Percentiles rank a stretch among this genome's conserved stretches.
These are phyloP conservation scores for Euleptes europaea DNA, from an alignment of 2,113 vertebrate genomes.

Conservation along the genomic window DNA sequence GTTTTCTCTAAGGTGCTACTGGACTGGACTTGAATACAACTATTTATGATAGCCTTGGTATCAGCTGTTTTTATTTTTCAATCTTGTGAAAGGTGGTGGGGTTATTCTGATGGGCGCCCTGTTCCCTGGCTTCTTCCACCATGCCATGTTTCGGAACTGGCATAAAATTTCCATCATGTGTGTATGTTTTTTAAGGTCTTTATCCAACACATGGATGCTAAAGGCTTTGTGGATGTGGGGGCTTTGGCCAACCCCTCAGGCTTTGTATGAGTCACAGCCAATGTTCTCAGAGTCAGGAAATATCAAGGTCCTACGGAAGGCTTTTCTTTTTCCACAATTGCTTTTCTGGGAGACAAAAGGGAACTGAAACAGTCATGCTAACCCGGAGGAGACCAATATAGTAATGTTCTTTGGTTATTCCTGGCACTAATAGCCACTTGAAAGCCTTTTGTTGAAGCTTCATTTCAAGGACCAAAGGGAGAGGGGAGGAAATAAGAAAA, in stretches of 20 bases:
- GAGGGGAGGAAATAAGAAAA: not conserved
- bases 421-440: slow-evolving; percentile 71
- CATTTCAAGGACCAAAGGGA: not conserved
- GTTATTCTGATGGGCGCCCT: not conserved
- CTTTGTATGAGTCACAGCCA: slow-evolving; percentile 47
- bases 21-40: too few relatives aligned
- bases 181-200: slow-evolving; percentile 15
- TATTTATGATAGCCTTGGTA: not conserved
- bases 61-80: not conserved
- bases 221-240: slow-evolving; percentile 27
- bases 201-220: not conserved
- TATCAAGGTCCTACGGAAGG: slow-evolving; percentile 36
- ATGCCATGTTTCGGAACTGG: not conserved
- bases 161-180: slow-evolving; percentile 37
- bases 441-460: slow-evolving; percentile 53
- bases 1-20: too few relatives aligned
- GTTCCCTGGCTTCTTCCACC: not conserved
- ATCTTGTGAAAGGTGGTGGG: not conserved
- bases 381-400: slow-evolving; percentile 61
- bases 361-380: slow-evolving; percentile 51
- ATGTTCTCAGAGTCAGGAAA: slow-evolving; percentile 42
- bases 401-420: slow-evolving; percentile 54
- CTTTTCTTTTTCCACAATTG: slow-evolving; percentile 49
- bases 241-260: slow-evolving; percentile 9
- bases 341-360: slow-evolving; percentile 55